Conservation (phyloP, 2,797 vertebrate genomes). For the Amazona finschi region DNA sequence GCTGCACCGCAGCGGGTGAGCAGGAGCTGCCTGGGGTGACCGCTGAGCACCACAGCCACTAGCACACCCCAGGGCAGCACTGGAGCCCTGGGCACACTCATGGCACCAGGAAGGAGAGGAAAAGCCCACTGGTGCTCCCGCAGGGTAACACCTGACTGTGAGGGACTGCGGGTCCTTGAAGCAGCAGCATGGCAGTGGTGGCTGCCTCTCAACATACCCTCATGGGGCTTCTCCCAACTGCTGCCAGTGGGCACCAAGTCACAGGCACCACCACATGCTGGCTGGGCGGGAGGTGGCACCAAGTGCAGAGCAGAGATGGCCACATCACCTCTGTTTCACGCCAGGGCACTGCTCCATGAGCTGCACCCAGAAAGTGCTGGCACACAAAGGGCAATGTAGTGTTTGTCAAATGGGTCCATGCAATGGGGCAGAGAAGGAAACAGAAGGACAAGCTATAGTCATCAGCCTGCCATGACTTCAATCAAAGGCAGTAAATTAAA, state of each 20-base stretch:
- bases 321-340: not conserved
- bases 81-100: fast-evolving
- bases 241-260: not conserved
- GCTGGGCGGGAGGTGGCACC: not conserved
- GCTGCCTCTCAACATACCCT: not conserved
- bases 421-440: fast-evolving
- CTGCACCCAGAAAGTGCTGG: fast-evolving
- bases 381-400: fast-evolving
- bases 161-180: not conserved
- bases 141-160: not conserved
- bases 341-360: not conserved
- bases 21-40: not conserved
- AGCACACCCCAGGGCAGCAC: fast-evolving
- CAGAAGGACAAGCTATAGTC: not conserved
- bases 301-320: not conserved
- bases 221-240: fast-evolving
- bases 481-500: not conserved
- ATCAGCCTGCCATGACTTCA: not conserved
- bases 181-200: not conserved
- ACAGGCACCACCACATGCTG: not conserved
- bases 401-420: fast-evolving
- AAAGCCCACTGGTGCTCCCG: not conserved
- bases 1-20: fast-evolving
- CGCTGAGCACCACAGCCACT: fast-evolving
- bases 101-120: not conserved